Base-by-base conservation (phyloP, 2,888 invertebrate species). In the Ditula angustiorana region DNA sequence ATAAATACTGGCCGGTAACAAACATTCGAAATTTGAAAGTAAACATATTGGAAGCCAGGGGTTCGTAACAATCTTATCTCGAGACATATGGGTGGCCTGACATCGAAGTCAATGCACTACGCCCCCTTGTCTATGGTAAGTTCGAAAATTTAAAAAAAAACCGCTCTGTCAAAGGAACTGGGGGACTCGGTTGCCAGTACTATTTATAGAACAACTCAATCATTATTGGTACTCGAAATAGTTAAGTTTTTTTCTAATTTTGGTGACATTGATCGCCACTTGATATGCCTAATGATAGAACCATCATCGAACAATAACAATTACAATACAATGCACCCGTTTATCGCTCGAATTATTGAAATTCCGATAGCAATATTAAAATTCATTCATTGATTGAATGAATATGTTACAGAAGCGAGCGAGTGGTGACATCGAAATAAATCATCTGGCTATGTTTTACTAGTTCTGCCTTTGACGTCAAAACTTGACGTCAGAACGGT, bases 91-190 rank as follows among this genome's bases (percentile, higher is more conserved):
- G 81, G 79, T 77, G 78, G 77, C 68, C 74, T 70, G 72, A 67
- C 76, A 63, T 24, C 71, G 75, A 73, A 82, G 86, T 86, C 86
- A 86, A 83, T 74, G 85, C 74, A 76, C 82, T 75, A 71, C 77
- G 78, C 78, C 81, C 78, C 76, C 75, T 74, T 68, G 63, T 55
- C 41, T 63, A 67, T 67, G 47, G 63, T 47, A 46, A 46, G 57
- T 60, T 41, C 37, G 28, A 61, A 61, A 66, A 67, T 35, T 28
- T n/a, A n/a, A 41, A 62, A 63, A 59, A 61, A 57, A 50, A 35
- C 19, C 59, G 37, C 11, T 24, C 37, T 28, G 56, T 11, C 37
- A 58, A 61, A 57, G 46, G 33, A 44, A 50, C 50, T 50, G 46
- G 57, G 63, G 63, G 56, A 33, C 41, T 49, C 13, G 19, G 50